Percentiles rank a stretch among this genome's conserved stretches.
Conservation (phyloP, 2,797 vertebrate genomes). For the Denticeps clupeoides region DNA sequence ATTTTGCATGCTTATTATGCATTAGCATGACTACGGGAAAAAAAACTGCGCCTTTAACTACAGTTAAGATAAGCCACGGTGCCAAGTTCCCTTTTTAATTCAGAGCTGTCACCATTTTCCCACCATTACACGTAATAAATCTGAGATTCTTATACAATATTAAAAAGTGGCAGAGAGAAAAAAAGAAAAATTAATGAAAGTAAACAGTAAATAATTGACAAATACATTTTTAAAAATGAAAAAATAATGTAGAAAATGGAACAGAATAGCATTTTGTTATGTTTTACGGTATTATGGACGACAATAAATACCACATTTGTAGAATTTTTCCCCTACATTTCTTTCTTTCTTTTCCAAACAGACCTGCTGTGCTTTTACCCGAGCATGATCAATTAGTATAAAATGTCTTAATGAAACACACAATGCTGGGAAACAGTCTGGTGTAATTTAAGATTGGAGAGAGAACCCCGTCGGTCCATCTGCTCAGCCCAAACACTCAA, state of each 20-base stretch:
- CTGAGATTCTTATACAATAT: constrained; percentile 10
- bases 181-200: too few species aligned
- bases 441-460: constrained; percentile 10
- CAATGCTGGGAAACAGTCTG: constrained; percentile 6
- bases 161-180: constrained; percentile 14
- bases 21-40: constrained; percentile 29
- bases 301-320: too few species aligned
- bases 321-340: too few species aligned
- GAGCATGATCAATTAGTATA: too few species aligned
- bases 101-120: constrained; percentile 11
- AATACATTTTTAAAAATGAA: too few species aligned
- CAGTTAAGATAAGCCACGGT: constrained; percentile 21
- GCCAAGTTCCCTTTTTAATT: background rate
- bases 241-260: too few species aligned
- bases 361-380: too few species aligned
- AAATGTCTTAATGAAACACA: background rate
- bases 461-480: constrained; percentile 22
- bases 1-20: constrained; percentile 35
- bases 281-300: too few species aligned
- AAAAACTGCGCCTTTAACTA: constrained; percentile 32
- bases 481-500: constrained; percentile 11
- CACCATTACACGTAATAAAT: constrained; percentile 18
- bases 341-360: too few species aligned
- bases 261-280: too few species aligned
- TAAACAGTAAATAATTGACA: too few species aligned